Conservation (phyloP, 2,113 vertebrate genomes). For the Ciconia stormi region DNA sequence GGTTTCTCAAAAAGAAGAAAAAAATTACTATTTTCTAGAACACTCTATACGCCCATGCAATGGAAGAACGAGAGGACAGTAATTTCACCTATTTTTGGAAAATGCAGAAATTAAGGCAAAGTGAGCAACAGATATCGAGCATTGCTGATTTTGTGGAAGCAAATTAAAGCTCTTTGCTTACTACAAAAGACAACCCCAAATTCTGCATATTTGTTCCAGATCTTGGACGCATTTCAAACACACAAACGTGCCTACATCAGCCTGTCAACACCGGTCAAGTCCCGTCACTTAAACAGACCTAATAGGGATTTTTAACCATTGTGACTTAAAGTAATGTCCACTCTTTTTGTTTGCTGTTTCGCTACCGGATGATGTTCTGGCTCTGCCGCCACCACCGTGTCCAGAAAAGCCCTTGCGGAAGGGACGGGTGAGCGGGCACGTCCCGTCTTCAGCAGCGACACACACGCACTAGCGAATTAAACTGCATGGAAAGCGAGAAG, state of each 20-base stretch:
- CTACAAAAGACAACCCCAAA: not conserved
- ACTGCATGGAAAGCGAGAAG: not conserved
- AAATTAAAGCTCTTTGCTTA: not conserved
- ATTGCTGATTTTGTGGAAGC: not conserved
- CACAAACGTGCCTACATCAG: not conserved
- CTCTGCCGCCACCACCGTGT: not conserved
- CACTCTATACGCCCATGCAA: too few species aligned
- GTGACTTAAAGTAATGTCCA: not conserved
- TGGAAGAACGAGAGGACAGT: not conserved
- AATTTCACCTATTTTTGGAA: not conserved
- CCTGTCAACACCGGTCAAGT: not conserved
- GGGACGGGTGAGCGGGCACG: accelerated
- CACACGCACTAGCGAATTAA: not conserved
- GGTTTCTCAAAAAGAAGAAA: not conserved
- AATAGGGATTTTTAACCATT: not conserved
- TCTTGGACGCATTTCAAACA: not conserved
- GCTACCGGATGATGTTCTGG: not conserved
- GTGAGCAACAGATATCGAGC: not conserved
- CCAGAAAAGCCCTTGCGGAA: not conserved
- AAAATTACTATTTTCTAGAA: not conserved
- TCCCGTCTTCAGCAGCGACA: too few species aligned
- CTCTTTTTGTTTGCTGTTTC: not conserved
- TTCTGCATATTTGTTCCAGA: not conserved
- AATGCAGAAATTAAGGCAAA: not conserved
- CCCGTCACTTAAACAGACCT: not conserved